Conservation (phyloP, 2,113 vertebrate species). For the Bufo bufo region DNA sequence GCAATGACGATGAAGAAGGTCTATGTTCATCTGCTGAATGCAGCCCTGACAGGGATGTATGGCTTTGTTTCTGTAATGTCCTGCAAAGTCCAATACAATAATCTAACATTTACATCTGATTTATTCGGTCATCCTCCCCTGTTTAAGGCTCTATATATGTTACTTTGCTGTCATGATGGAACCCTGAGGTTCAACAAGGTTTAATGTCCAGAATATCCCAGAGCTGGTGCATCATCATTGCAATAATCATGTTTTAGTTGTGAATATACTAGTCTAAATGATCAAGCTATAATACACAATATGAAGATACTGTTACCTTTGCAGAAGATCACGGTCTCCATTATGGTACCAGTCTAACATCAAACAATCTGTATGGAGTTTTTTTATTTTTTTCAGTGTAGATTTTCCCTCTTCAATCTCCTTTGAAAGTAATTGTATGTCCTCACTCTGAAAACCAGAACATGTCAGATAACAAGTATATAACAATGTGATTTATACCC, state of each 20-base stretch:
- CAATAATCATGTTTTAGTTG: background rate
- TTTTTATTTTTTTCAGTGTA: slow-evolving; percentile 72
- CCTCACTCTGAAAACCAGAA: slow-evolving; percentile 73
- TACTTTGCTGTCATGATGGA: background rate
- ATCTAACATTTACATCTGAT: background rate
- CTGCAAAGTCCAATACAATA: background rate
- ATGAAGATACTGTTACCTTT: slow-evolving; percentile 62
- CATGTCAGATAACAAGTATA: background rate
- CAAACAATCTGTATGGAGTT: slow-evolving; percentile 68
- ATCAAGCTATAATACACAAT: background rate
- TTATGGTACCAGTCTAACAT: slow-evolving; percentile 73
- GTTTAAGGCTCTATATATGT: background rate
- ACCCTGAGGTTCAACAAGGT: background rate
- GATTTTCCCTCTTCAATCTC: slow-evolving; percentile 74
- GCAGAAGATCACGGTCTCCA: slow-evolving; percentile 59
- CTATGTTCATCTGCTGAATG: slow-evolving; percentile 55
- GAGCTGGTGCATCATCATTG: background rate
- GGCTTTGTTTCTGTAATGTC: slow-evolving; percentile 22
- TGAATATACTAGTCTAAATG: background rate
- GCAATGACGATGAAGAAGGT: slow-evolving; percentile 24
- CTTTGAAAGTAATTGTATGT: slow-evolving; percentile 72
- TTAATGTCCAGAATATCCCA: background rate
- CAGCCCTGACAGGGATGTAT: background rate
- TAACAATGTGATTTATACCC: background rate
- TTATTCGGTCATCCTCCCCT: background rate